These are phyloP conservation scores for Drosophila elegans DNA, from an alignment of 1,140 invertebrate genomes.

Conservation along the genomic window DNA sequence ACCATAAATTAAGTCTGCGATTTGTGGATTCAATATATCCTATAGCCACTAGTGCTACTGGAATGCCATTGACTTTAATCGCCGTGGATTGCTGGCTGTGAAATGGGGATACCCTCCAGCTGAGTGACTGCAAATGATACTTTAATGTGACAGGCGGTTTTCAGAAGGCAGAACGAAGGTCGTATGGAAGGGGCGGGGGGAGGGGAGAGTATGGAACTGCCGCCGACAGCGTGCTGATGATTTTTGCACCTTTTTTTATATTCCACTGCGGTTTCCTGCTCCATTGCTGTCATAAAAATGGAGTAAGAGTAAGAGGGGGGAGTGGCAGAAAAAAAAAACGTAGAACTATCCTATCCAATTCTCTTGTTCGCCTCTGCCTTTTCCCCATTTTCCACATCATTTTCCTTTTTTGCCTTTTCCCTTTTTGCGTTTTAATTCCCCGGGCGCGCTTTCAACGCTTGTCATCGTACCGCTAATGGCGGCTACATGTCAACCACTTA, in stretches of 20 bases:
- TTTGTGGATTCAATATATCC: conserved; percentile 67
- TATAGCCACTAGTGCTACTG: conserved; percentile 1
- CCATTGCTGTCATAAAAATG: conserved; percentile 65
- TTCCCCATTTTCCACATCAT: conserved; percentile 2
- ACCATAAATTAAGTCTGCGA: conserved; percentile 64
- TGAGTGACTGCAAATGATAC: conserved; percentile 75
- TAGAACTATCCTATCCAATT: conserved; percentile 63
- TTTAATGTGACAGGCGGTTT: conserved; percentile 75
- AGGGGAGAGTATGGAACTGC: conserved; percentile 1
- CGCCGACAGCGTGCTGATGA: conserved; percentile 73
- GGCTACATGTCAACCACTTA: conserved; percentile 82
- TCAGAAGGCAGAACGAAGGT: conserved; percentile 6
- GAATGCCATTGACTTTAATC: conserved; percentile 69
- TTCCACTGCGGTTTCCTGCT: conserved; percentile 53
- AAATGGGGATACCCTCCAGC: conserved; percentile 8
- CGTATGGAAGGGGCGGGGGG: neutral
- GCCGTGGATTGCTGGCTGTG: conserved; percentile 15
- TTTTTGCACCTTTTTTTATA: conserved; percentile 76
- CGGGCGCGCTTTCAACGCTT: conserved; percentile 80
- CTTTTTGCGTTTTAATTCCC: conserved; percentile 73
- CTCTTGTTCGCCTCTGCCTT: conserved; percentile 33
- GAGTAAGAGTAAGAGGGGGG: neutral
- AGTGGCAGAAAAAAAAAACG: conserved; percentile 3
- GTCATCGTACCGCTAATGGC: conserved; percentile 82
- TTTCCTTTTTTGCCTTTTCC: neutral